Conservation (phyloP, 2,113 vertebrate species). For the Spheniscus mendiculus region DNA sequence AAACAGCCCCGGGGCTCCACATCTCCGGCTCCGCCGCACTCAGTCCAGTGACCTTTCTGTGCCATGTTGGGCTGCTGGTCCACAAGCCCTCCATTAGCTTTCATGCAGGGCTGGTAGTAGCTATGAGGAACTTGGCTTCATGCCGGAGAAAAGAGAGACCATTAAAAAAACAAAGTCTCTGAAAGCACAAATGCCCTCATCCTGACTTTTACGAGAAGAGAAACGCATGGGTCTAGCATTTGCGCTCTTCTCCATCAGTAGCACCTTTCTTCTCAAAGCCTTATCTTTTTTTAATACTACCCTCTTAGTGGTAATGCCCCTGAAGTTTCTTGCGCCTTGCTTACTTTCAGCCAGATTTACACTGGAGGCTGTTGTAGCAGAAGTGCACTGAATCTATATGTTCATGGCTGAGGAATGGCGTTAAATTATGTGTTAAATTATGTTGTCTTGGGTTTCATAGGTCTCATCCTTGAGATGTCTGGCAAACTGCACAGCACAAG, state of each 20-base stretch:
- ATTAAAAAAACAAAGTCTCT: not conserved
- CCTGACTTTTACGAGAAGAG: not conserved
- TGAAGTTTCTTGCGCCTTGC: not conserved
- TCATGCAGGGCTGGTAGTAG: not conserved
- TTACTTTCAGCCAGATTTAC: not conserved
- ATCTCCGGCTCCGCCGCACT: rapidly evolving
- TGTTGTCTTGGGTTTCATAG: not conserved
- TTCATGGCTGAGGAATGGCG: not conserved
- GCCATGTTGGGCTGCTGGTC: not conserved
- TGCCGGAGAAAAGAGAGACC: not conserved
- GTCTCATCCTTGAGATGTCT: not conserved
- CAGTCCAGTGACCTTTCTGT: rapidly evolving
- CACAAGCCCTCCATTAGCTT: not conserved
- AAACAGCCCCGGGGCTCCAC: not conserved
- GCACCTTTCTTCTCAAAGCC: not conserved
- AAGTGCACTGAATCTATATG: not conserved
- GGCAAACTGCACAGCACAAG: not conserved
- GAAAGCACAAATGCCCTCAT: not conserved
- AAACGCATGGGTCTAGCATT: not conserved
- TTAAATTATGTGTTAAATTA: not conserved
- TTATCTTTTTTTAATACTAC: not conserved
- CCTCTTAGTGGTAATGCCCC: not conserved
- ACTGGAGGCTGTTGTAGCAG: not conserved
- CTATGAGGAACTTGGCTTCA: not conserved
- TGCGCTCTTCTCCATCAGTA: not conserved